Base-by-base conservation (phyloP, 1,140 invertebrate species). In the Oscheius sp. region DNA sequence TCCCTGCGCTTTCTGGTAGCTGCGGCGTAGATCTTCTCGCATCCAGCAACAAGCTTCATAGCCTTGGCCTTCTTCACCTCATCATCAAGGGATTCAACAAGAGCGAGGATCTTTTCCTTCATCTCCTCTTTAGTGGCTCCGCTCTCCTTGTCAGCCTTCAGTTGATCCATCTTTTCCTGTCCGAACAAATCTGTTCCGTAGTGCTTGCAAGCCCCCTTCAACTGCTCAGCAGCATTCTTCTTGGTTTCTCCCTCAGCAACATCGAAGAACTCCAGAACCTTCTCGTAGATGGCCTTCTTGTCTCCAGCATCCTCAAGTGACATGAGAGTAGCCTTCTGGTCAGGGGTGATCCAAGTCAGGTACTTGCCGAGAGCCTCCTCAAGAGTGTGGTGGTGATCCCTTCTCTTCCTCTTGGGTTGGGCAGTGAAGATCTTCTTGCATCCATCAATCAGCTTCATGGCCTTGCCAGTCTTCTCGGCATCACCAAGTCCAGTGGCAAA, bases 261-360 rank as follows among this genome's bases (percentile, higher is more conserved):
- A 49, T 71, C 69, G 52, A 49, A 71, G 36, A 36, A 63, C 42
- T 71, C 58, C 2, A 71, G 42, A 38, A 71, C 69, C 29, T 71
- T 71, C 42, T 49, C 64, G n/a, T 32, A 32, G 31, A 55, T 58
- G n/a, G 42, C 69, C 2, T 31, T 26, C 35, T 71, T 71, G 34
- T 71, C 52, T 34, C 62, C 69, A n/a, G 58, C 67, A 23, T 23
- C 49, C 18, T 67, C 49, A 20, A 68, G 35, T 38, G 29, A 38
- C 46, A 59, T 68, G 32, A 68, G 28, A 13, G 35, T 55, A 4
- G 26, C 32, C 35, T 58, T 36, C 36, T 68, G 67, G 29, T 68
- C 67, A 28, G 58, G 49, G 31, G 32, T 68, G 28, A 49, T 59
- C 67, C 67, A 68, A 23, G 52, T 26, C 49, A 68, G 55, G 45